Percentiles rank a stretch among this genome's conserved stretches.
These are phyloP conservation scores for Aspidoscelis tigris DNA, from an alignment of 2,113 vertebrate species.

Conservation along the genomic window DNA sequence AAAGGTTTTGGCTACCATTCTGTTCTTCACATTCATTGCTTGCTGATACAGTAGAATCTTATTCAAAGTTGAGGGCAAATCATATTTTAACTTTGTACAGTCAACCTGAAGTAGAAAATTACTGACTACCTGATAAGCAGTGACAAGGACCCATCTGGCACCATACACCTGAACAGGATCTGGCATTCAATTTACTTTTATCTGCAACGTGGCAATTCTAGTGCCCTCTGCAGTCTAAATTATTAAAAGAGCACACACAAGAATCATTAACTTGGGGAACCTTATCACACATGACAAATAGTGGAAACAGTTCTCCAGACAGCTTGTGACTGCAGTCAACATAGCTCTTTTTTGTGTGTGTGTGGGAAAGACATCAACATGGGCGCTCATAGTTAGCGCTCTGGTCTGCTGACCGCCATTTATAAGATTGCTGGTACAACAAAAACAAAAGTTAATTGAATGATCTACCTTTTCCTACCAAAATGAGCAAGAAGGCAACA, in stretches of 20 bases:
- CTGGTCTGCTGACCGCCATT: neutral
- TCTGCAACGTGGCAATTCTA: neutral
- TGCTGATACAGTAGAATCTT: conserved; percentile 4
- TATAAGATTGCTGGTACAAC: neutral
- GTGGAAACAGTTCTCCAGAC: neutral
- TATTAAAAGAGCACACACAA: conserved; percentile 12
- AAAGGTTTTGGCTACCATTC: neutral
- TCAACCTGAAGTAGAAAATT: neutral
- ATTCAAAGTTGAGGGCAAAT: neutral
- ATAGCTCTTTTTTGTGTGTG: neutral
- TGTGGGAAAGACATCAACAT: neutral
- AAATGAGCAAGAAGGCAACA: neutral
- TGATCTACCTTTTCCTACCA: neutral
- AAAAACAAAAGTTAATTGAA: neutral
- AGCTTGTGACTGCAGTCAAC: neutral
- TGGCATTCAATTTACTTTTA: neutral
- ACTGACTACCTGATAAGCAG: neutral
- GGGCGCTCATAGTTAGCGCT: too few species aligned
- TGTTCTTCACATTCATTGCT: neutral
- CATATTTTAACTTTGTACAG: neutral
- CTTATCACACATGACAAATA: conserved; percentile 16
- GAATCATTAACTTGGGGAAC: neutral
- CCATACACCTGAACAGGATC: neutral
- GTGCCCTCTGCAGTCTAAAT: neutral
- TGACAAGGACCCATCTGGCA: neutral